Evolutionary conservation across 2,888 invertebrate genomes (phyloP).

Genomic region (Ornithoptera alexandrae): DNA sequence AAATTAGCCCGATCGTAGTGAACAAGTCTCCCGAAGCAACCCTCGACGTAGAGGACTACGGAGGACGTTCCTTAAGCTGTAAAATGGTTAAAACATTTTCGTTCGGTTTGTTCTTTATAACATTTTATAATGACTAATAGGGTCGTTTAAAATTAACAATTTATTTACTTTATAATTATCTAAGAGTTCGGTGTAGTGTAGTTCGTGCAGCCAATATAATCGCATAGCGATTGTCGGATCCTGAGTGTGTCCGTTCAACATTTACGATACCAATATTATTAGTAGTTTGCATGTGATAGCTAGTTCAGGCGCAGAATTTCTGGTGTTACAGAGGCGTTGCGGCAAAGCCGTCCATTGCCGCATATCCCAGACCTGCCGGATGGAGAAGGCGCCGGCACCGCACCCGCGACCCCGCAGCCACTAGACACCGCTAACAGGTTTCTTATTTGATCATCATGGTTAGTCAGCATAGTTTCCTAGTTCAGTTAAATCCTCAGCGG

Average conservation of each 20-base stretch:
- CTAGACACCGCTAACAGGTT: constrained; percentile 72
- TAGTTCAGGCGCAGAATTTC: constrained; percentile 21
- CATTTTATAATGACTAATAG: constrained; percentile 4
- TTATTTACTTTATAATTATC: background rate
- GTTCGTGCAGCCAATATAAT: background rate
- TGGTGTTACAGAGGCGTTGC: constrained; percentile 89
- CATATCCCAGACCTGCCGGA: constrained; percentile 93
- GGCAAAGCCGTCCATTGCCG: constrained; percentile 96
- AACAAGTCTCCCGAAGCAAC: background rate
- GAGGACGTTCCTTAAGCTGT: background rate
- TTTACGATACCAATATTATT: background rate
- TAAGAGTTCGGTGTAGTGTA: background rate
- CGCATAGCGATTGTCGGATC: constrained; percentile 5
- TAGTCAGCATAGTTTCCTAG: constrained; percentile 13
- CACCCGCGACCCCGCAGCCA: constrained; percentile 59
- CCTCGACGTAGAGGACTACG: constrained; percentile 11
- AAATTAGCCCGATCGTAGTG: background rate
- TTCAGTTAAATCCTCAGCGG: background rate
- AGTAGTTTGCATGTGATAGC: background rate
- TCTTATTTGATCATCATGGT: constrained; percentile 22
- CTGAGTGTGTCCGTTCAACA: background rate
- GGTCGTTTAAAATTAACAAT: background rate
- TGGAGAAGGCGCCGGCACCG: constrained; percentile 74
- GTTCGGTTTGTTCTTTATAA: constrained; percentile 5
- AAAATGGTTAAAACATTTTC: constrained; percentile 10